phyloP scores from a whole-genome alignment of 23 tunicate genomes.

The Phallusia fumigata region DNA sequence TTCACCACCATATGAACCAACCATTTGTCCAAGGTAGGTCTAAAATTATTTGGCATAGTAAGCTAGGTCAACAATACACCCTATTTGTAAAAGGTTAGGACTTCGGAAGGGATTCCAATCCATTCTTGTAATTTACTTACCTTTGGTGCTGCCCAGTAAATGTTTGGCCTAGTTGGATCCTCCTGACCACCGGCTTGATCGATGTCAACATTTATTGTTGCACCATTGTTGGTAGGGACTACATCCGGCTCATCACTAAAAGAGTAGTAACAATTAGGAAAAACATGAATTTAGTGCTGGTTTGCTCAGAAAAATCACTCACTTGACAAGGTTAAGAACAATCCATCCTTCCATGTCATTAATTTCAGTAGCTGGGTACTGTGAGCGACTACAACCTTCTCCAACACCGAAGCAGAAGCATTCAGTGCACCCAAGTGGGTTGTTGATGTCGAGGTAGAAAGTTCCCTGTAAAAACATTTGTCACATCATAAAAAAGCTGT shows the following conservation, averaged over 20 bases:
- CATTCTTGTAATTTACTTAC: background rate
- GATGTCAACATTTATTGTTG: conserved; percentile 35
- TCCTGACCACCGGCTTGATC: conserved; percentile 46
- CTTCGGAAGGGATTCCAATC: no score
- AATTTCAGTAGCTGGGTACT: conserved; percentile 69
- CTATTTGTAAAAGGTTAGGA: no score
- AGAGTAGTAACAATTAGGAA: no score
- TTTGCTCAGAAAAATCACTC: no score
- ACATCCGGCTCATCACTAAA: conserved; percentile 20
- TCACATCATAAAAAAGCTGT: no score
- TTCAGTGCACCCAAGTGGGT: conserved; percentile 80
- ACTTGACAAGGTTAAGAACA: conserved; percentile 44
- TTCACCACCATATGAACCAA: conserved; percentile 80
- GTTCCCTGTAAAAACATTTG: conserved; percentile 35
- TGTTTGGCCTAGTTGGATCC: conserved; percentile 30
- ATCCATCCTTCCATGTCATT: conserved; percentile 80
- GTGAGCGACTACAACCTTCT: conserved; percentile 51
- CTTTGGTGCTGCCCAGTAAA: conserved; percentile 88
- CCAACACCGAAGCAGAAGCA: conserved; percentile 86
- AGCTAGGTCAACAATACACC: background rate
- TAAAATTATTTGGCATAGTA: background rate
- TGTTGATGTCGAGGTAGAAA: conserved; percentile 60
- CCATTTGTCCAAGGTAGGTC: conserved; percentile 45
- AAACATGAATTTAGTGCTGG: no score
- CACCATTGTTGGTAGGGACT: conserved; percentile 21